These are phyloP conservation scores for Mus pahari DNA, from an alignment of 2,113 vertebrate species.

Conservation along the genomic window DNA sequence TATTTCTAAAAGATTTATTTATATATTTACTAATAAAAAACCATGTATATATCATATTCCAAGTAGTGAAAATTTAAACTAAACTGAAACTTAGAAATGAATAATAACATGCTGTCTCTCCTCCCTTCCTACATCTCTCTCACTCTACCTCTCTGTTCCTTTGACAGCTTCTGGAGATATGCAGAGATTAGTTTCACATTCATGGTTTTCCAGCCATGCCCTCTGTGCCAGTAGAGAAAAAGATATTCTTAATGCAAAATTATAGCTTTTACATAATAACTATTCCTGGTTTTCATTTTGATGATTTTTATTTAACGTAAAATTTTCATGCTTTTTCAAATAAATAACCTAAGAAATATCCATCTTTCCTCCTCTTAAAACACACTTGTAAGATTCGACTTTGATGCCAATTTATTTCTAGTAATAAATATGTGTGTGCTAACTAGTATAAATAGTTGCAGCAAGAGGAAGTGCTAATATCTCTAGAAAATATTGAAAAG, in stretches of 20 bases:
- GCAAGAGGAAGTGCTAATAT: neutral
- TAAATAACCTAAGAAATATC: neutral
- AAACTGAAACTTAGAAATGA: neutral
- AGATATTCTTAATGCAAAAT: neutral
- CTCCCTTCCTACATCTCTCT: neutral
- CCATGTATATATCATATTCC: neutral
- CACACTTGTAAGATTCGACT: neutral
- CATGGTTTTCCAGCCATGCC: neutral
- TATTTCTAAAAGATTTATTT: neutral
- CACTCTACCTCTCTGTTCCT: neutral
- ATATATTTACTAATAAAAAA: neutral
- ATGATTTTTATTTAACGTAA: neutral
- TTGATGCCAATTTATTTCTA: neutral
- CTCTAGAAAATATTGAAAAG: neutral
- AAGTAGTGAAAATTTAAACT: neutral
- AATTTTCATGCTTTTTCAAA: neutral
- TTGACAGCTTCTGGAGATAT: neutral
- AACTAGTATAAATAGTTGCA: neutral
- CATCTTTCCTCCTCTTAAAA: neutral
- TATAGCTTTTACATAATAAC: neutral
- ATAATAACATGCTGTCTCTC: neutral
- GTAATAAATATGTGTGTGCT: neutral
- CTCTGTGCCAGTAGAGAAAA: neutral
- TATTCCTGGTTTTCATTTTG: neutral
- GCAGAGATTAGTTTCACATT: neutral